Evolutionary conservation across 2,797 vertebrate species (phyloP).

Genomic region (Varecia variegata): DNA sequence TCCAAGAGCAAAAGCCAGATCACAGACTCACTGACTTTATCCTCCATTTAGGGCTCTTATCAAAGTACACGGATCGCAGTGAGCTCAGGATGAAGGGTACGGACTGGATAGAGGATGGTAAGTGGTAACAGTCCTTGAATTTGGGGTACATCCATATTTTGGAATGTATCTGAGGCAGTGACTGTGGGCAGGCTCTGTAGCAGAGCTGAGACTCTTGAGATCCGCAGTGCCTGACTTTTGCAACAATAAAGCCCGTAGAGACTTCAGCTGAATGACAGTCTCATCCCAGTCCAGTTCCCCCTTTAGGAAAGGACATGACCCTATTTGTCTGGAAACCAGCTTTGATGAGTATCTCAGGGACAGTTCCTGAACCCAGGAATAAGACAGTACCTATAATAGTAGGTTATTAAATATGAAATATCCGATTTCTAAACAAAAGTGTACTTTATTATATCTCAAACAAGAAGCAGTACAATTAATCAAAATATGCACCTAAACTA

Average conservation of each 20-base stretch:
- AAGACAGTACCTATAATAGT: neutral
- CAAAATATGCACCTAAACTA: too few species aligned
- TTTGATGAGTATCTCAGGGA: conserved; percentile 18
- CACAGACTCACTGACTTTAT: conserved; percentile 40
- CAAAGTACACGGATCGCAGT: conserved; percentile 41
- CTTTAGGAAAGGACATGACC: neutral
- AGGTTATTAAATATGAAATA: too few species aligned
- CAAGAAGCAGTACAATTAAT: too few species aligned
- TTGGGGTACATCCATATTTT: neutral
- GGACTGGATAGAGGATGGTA: conserved; percentile 66
- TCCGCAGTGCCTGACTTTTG: neutral
- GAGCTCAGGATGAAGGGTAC: conserved; percentile 52
- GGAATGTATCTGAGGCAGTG: neutral
- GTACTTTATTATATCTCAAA: too few species aligned
- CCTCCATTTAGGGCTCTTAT: conserved; percentile 63
- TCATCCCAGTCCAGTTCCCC: neutral
- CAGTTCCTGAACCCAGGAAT: neutral
- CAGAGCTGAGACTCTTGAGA: conserved; percentile 30
- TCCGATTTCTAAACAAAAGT: too few species aligned
- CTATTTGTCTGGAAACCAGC: conserved; percentile 18
- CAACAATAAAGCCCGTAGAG: neutral
- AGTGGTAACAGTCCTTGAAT: neutral
- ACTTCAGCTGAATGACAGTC: neutral
- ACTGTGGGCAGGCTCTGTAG: neutral
- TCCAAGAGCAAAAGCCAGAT: neutral